Evolutionary conservation across 2,888 invertebrate genomes (phyloP).

Genomic region (Drosophila paramelanica): DNA sequence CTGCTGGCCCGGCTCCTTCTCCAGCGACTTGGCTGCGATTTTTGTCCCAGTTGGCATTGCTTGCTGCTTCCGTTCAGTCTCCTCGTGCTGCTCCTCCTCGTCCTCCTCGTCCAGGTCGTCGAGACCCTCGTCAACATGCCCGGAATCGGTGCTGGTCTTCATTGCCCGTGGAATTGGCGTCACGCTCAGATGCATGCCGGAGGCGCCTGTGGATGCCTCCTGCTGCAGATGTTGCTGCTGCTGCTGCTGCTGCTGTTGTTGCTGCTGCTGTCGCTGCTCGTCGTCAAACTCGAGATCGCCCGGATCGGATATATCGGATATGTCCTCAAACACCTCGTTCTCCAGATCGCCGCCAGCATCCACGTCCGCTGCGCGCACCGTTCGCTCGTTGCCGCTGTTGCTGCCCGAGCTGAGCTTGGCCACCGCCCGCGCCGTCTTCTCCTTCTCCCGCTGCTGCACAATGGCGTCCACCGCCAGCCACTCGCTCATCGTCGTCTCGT

Average conservation of each 20-base stretch:
- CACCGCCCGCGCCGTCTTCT: slow-evolving; percentile 93
- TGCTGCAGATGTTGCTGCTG: slow-evolving; percentile 12
- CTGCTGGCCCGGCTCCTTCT: slow-evolving; percentile 20
- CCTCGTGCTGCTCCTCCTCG: slow-evolving; percentile 56
- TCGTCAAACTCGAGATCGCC: slow-evolving; percentile 83
- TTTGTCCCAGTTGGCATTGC: not conserved
- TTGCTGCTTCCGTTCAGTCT: not conserved
- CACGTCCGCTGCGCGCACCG: slow-evolving; percentile 85
- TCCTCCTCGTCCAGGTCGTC: slow-evolving; percentile 82
- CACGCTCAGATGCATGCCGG: slow-evolving; percentile 61
- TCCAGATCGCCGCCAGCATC: slow-evolving; percentile 87
- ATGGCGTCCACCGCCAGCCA: slow-evolving; percentile 98
- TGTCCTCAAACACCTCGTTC: slow-evolving; percentile 86
- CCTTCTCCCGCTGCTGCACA: slow-evolving; percentile 92
- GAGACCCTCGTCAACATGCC: slow-evolving; percentile 83
- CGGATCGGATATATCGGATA: slow-evolving; percentile 86
- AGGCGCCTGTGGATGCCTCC: slow-evolving; percentile 14
- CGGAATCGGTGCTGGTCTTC: slow-evolving; percentile 85
- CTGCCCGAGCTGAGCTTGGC: slow-evolving; percentile 93
- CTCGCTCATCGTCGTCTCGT: slow-evolving; percentile 96
- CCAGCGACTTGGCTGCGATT: slow-evolving; percentile 29
- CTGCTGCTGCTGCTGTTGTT: slow-evolving; percentile 10
- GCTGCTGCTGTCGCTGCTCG: slow-evolving; percentile 57
- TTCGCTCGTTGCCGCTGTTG: slow-evolving; percentile 86
- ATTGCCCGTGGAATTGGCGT: slow-evolving; percentile 83